Base-by-base conservation (phyloP, 2,888 invertebrate genomes). In the Drosophila koepferae region DNA sequence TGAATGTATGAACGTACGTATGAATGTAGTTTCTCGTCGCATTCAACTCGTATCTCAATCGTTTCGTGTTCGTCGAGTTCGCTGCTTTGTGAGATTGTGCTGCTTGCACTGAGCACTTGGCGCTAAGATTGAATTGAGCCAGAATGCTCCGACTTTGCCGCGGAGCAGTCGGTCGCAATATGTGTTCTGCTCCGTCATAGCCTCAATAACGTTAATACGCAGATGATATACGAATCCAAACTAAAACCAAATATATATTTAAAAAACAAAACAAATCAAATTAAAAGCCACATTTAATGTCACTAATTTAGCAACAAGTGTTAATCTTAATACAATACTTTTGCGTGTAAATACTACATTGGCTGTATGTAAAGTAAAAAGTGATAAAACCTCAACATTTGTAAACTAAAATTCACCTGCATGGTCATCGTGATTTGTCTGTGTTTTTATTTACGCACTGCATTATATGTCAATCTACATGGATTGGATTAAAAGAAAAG, bases 131-230 rank as follows among this genome's bases (percentile, higher is more conserved):
- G 61, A 56, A 61, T 74, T 77, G 51, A 77, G 78, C 80, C 81
- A 78, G 87, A 79, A 83, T 86, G 86, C 84, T 71, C 72, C 75
- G 79, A 75, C 82, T 71, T 64, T 81, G 72, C 77, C 62, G 74
- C 84, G 86, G 76, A 77, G 85, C 72, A 71, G 86, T 80, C 76
- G 76, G 76, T 78, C 74, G 68, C 74, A 73, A 62, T 53, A 69
- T 69, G 79, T 68, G 79, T 69, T 68, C 68, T 74, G 74, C 68
- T 64, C 63, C 51, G 74, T 68, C 46, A 31, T 73, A 49, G 63
- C 71, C 71, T 73, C 73, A 55, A 66, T 51, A 65, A 71, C 68
- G 55, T 70, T 54, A 43, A 63, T 53, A 65, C 38, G 31, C 64
- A 54, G 56, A 49, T 71, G 49, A 51, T 40, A 48, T 44, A 36